These are phyloP conservation scores for Ophonus ardosiacus DNA, from an alignment of 2,888 invertebrate species.

Conservation along the genomic window DNA sequence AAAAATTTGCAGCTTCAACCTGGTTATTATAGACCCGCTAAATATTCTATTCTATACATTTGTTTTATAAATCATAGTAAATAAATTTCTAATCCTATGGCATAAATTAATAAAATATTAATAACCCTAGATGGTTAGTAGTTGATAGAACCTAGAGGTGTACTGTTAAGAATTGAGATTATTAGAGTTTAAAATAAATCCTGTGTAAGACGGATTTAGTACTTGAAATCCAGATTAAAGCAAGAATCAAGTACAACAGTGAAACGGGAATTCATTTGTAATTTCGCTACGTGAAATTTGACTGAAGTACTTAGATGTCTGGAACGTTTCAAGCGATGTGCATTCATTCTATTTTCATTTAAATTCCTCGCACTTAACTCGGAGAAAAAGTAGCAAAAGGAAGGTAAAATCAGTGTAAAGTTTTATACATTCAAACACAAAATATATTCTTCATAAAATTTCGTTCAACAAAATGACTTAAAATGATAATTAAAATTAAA, in stretches of 20 bases:
- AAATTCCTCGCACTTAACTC: background rate
- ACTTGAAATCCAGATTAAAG: conserved; percentile 52
- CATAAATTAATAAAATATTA: conserved; percentile 10
- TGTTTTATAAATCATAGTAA: too few relatives aligned
- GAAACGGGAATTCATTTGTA: conserved; percentile 34
- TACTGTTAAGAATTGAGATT: conserved; percentile 42
- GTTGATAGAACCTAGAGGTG: conserved; percentile 29
- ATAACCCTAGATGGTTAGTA: conserved; percentile 1
- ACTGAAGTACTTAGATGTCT: conserved; percentile 25
- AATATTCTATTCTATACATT: too few relatives aligned
- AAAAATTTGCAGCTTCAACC: too few relatives aligned
- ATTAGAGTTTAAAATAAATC: conserved; percentile 40
- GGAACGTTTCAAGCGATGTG: background rate
- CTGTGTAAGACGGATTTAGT: conserved; percentile 41
- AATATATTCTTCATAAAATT: too few relatives aligned
- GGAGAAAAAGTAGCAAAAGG: background rate
- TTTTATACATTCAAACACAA: too few relatives aligned
- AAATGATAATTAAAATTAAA: too few relatives aligned
- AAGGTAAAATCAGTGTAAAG: background rate
- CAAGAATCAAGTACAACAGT: conserved; percentile 18
- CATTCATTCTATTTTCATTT: background rate
- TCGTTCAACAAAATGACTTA: too few relatives aligned
- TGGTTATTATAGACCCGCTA: too few relatives aligned
- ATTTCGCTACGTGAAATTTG: conserved; percentile 40
- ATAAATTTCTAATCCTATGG: background rate